Percentiles rank a stretch among this genome's conserved stretches.
Evolutionary conservation across 2,797 vertebrate species (phyloP).

Genomic region (Artibeus lituratus): DNA sequence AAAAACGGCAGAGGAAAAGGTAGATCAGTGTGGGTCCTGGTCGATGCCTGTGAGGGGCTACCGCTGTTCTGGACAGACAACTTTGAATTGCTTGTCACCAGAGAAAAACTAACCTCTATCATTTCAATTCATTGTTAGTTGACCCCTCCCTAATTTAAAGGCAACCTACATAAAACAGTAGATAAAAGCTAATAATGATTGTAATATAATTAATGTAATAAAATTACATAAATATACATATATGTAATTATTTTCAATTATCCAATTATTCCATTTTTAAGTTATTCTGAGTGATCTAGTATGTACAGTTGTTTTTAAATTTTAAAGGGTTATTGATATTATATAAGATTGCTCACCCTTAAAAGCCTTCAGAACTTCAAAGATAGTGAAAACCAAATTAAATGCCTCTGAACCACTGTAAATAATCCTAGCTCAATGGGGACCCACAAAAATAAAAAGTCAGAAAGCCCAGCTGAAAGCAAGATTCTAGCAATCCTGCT

Average conservation of each 20-base stretch:
- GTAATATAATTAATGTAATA: background rate
- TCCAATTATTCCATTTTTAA: background rate
- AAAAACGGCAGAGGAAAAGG: background rate
- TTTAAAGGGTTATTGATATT: background rate
- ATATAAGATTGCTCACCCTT: background rate
- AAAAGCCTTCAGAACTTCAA: background rate
- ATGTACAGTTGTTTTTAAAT: background rate
- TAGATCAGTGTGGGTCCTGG: background rate
- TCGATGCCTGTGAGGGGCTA: background rate
- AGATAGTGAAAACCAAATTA: background rate
- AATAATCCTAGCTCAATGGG: background rate
- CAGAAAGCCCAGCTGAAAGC: background rate
- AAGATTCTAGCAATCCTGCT: background rate
- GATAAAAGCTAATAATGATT: background rate
- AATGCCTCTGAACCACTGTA: background rate
- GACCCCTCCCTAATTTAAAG: background rate
- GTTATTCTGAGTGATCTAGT: background rate
- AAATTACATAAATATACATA: background rate
- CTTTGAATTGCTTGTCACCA: background rate
- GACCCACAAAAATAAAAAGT: background rate
- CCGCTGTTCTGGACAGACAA: rapidly evolving
- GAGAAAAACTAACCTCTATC: background rate
- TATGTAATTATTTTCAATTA: background rate
- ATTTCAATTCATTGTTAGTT: background rate
- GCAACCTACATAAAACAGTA: background rate